A percentile compares a stretch with the other conserved stretches of the same genome.
These are phyloP conservation scores for Struthio camelus DNA, from an alignment of 2,113 vertebrate genomes.

Conservation along the genomic window DNA sequence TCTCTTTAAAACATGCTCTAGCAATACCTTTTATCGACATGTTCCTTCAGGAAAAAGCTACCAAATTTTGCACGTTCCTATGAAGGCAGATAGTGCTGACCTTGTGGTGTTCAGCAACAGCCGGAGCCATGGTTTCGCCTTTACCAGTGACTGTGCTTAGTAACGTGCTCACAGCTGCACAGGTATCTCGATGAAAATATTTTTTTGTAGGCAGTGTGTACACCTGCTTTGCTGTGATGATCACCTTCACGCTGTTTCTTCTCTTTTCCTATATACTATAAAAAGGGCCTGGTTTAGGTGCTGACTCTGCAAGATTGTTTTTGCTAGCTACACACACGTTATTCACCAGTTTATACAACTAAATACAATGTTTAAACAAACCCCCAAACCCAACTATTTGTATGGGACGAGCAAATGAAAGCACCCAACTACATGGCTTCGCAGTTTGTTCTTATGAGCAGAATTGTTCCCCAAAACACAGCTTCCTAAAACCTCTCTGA, in stretches of 20 bases:
- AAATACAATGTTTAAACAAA: not conserved
- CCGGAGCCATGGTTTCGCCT: not conserved
- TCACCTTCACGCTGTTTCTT: not conserved
- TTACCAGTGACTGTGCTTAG: too few species aligned
- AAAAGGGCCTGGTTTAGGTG: not conserved
- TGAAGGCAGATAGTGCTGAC: not conserved
- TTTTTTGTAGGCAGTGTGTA: not conserved
- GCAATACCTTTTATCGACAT: not conserved
- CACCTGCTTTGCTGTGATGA: not conserved
- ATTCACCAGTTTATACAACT: not conserved
- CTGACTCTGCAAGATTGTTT: not conserved
- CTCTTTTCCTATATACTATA: not conserved
- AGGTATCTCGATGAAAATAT: not conserved
- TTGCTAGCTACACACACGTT: not conserved
- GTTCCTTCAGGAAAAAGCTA: not conserved
- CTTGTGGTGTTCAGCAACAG: not conserved
- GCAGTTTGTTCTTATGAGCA: not conserved
- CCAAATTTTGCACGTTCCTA: not conserved
- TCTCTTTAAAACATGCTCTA: not conserved
- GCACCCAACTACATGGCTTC: not conserved
- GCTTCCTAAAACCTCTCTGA: not conserved
- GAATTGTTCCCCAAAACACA: not conserved
- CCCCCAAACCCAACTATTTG: not conserved
- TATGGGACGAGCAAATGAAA: not conserved
- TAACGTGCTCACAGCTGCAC: fast-evolving